These are phyloP conservation scores for Harpalus rubripes DNA, from an alignment of 2,888 invertebrate genomes.

Conservation along the genomic window DNA sequence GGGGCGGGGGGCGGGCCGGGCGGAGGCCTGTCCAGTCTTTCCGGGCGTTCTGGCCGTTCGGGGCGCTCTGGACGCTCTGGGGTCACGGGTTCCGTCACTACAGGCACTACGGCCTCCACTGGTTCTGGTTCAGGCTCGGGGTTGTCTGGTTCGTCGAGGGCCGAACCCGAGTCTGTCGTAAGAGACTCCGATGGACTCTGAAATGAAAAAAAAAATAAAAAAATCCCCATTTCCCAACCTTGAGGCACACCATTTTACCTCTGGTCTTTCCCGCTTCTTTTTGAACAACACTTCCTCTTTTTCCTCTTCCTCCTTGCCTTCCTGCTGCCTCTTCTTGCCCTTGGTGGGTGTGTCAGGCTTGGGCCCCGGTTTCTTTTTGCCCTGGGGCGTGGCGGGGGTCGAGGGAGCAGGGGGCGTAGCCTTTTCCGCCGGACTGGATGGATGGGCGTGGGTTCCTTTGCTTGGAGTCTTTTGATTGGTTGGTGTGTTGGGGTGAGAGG, in stretches of 20 bases:
- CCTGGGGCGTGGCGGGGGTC: conserved; percentile 69
- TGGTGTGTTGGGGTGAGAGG: not conserved
- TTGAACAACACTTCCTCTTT: conserved; percentile 78
- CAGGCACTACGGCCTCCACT: conserved; percentile 73
- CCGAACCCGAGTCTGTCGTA: conserved; percentile 91
- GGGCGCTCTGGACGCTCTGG: conserved; percentile 6
- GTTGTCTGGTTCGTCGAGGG: conserved; percentile 83
- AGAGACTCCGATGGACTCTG: conserved; percentile 91
- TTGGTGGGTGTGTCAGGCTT: conserved; percentile 80
- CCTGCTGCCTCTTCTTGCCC: conserved; percentile 79
- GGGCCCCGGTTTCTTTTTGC: conserved; percentile 70
- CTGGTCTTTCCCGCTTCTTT: conserved; percentile 78
- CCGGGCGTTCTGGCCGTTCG: not conserved
- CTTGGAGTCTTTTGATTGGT: conserved; percentile 78
- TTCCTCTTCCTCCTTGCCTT: conserved; percentile 76
- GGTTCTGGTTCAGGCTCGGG: conserved; percentile 75
- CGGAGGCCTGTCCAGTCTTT: not conserved
- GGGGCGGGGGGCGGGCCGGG: not conserved
- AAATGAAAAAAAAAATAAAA: conserved; percentile 69
- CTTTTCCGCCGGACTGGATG: conserved; percentile 71
- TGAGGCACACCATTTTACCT: conserved; percentile 71
- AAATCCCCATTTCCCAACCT: too few relatives aligned
- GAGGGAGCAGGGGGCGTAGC: conserved; percentile 54
- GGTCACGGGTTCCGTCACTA: conserved; percentile 56
- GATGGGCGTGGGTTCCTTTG: conserved; percentile 72